phyloP scores from a whole-genome alignment of 2,113 vertebrate species.

The Otus sunia region DNA sequence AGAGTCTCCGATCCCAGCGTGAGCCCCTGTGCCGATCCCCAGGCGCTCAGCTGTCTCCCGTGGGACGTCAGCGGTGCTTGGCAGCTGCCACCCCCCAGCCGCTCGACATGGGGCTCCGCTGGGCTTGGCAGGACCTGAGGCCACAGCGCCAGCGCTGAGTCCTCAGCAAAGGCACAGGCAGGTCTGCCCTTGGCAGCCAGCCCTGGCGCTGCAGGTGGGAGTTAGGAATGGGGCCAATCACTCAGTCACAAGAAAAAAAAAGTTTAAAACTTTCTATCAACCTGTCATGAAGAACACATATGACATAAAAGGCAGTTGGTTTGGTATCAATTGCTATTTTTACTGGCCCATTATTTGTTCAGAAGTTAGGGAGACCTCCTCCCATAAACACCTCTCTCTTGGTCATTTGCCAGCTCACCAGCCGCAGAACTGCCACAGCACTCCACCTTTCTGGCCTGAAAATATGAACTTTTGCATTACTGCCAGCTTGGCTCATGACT shows the following conservation, averaged over 20 bases:
- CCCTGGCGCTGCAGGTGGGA: rapidly evolving
- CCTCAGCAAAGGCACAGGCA: not conserved
- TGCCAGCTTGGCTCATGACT: rapidly evolving
- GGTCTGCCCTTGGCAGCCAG: not conserved
- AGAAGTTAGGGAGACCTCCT: not conserved
- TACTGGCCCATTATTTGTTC: not conserved
- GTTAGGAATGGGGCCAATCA: not conserved
- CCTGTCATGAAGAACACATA: not conserved
- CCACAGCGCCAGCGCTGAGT: rapidly evolving
- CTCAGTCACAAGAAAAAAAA: not conserved
- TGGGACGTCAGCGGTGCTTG: not conserved
- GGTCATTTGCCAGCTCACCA: not conserved
- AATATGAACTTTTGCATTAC: not conserved
- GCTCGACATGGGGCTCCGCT: rapidly evolving
- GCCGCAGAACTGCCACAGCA: not conserved
- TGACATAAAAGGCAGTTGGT: not conserved
- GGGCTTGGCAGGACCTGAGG: rapidly evolving
- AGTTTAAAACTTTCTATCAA: not conserved
- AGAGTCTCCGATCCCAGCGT: rapidly evolving
- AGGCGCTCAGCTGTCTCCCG: rapidly evolving
- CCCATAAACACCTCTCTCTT: not conserved
- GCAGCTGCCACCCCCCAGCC: not conserved
- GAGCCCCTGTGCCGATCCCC: not conserved
- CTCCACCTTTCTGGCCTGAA: not conserved
- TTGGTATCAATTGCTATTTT: not conserved